Conservation (phyloP, 2,797 vertebrate genomes). For the Pseudochirops corinnae region DNA sequence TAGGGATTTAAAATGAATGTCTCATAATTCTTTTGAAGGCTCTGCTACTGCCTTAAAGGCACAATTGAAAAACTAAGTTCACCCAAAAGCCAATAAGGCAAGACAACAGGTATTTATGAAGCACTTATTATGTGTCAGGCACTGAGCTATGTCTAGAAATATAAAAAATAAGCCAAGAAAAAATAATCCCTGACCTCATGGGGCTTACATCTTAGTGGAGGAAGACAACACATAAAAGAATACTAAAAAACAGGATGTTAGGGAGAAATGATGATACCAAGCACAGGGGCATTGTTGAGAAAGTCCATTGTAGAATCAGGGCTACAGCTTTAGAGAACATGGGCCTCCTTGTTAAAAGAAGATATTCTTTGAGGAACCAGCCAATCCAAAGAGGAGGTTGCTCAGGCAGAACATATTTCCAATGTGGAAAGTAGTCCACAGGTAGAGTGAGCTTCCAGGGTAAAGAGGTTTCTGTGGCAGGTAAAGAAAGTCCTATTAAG, state of each 20-base stretch:
- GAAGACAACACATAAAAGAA: neutral
- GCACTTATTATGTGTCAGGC: neutral
- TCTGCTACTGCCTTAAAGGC: neutral
- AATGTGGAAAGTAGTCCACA: neutral
- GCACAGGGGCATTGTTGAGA: too few species aligned
- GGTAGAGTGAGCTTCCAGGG: neutral
- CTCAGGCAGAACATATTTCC: neutral
- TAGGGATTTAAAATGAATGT: neutral
- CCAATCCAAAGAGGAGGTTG: neutral
- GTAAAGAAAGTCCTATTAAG: neutral
- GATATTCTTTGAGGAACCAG: neutral
- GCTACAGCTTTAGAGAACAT: neutral
- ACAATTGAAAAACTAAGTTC: constrained; percentile 1
- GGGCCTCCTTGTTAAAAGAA: neutral
- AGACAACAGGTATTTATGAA: neutral
- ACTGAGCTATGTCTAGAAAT: neutral
- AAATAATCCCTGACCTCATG: neutral
- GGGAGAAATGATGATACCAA: neutral
- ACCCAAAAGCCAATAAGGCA: neutral
- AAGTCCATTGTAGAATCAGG: neutral
- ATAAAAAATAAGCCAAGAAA: neutral
- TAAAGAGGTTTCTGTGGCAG: neutral
- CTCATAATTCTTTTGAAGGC: neutral
- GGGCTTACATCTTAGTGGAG: neutral
- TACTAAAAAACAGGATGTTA: neutral